Percentiles rank a stretch among this genome's conserved stretches.
Evolutionary conservation across 2,113 vertebrate genomes (phyloP).

Genomic region (Acanthisitta chloris): DNA sequence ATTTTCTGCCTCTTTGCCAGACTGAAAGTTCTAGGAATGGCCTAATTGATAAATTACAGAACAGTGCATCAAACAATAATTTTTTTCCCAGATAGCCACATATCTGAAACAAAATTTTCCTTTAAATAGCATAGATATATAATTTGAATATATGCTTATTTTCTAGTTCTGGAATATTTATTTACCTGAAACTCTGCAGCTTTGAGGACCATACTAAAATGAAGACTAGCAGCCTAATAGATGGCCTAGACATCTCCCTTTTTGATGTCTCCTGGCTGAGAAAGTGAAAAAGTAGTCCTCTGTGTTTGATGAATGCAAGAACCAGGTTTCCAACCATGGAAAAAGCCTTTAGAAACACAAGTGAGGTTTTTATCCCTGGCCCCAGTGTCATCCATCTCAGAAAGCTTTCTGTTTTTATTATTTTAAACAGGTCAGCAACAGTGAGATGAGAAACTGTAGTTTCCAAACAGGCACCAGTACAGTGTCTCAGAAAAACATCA

Average conservation of each 20-base stretch:
- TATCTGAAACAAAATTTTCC: not conserved
- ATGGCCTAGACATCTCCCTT: not conserved
- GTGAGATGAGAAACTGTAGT: not conserved
- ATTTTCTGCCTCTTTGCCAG: conserved; percentile 4
- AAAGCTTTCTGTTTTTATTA: not conserved
- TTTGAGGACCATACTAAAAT: not conserved
- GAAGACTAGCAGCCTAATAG: not conserved
- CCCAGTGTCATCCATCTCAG: not conserved
- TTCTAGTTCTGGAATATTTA: not conserved
- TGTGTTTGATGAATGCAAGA: not conserved
- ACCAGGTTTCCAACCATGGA: not conserved
- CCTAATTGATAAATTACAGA: not conserved
- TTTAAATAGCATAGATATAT: not conserved
- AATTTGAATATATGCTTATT: not conserved
- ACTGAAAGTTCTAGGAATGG: not conserved
- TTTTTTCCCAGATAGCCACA: not conserved
- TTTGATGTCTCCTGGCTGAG: not conserved
- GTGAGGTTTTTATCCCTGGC: not conserved
- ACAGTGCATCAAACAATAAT: not conserved
- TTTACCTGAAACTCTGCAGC: not conserved
- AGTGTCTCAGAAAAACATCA: not conserved
- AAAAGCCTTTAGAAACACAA: not conserved
- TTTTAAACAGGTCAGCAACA: not conserved
- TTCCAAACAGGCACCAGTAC: not conserved
- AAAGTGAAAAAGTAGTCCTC: not conserved